Conservation (phyloP, 2,888 invertebrate species). For the Trissonchulus sp. region DNA sequence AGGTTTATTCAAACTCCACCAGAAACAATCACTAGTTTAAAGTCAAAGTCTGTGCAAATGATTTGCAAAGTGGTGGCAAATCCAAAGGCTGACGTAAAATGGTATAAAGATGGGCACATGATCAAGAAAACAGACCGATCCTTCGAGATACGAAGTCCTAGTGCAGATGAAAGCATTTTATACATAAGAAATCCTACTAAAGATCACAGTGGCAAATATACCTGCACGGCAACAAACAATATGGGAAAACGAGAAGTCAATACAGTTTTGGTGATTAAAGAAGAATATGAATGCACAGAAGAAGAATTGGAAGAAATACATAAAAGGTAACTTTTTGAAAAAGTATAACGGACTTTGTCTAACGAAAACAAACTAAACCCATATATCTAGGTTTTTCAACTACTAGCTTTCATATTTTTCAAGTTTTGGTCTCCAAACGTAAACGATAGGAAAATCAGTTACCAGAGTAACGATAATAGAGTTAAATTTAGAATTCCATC, state of each 20-base stretch:
- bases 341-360: constrained; percentile 8
- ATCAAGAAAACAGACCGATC: too few species aligned
- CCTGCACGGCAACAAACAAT: constrained; percentile 54
- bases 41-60: constrained; percentile 26
- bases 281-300: constrained; percentile 19
- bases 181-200: constrained; percentile 45
- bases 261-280: constrained; percentile 13
- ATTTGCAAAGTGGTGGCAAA: constrained; percentile 8
- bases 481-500: too few species aligned
- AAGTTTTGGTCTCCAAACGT: too few species aligned
- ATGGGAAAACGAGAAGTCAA: constrained; percentile 43
- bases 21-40: background rate
- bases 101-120: constrained; percentile 50
- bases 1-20: constrained; percentile 24
- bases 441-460: too few species aligned
- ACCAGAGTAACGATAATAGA: too few species aligned
- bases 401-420: too few species aligned
- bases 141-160: too few species aligned
- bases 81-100: constrained; percentile 17
- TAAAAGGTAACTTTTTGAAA: constrained; percentile 1
- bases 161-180: constrained; percentile 43
- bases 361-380: too few species aligned
- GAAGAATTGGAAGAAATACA: constrained; percentile 19
- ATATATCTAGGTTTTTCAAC: too few species aligned
- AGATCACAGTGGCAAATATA: constrained; percentile 54